phyloP scores from a whole-genome alignment of 2,888 invertebrate genomes.

The Ditylenchus weischeri region DNA sequence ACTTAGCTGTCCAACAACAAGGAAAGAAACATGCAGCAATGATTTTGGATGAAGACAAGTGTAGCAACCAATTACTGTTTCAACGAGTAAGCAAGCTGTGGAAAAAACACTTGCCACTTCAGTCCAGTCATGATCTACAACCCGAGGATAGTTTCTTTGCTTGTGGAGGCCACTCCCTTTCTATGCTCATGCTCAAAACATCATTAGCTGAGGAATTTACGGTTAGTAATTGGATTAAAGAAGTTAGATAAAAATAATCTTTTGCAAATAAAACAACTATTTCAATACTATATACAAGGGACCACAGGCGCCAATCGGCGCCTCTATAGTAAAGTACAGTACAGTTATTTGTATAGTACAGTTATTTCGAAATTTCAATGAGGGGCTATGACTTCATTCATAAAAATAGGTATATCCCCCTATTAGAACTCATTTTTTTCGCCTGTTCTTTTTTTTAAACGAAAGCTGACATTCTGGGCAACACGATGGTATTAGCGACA shows the following conservation, averaged over 20 bases:
- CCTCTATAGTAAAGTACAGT: no score
- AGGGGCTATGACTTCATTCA: no score
- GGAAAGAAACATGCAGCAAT: no score
- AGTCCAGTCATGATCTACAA: neutral
- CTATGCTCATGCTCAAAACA: conserved; percentile 40
- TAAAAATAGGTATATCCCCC: no score
- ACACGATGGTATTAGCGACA: no score
- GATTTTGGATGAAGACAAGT: neutral
- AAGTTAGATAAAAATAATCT: neutral
- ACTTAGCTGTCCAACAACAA: neutral
- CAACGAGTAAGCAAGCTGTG: neutral
- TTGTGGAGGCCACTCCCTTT: conserved; percentile 49
- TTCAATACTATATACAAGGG: neutral
- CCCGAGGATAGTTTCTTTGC: conserved; percentile 38
- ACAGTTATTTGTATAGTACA: no score
- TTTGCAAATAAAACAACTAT: neutral
- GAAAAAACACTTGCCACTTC: no score
- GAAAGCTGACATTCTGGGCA: no score
- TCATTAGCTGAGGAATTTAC: conserved; percentile 35
- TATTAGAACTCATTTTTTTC: no score
- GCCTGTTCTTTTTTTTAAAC: no score
- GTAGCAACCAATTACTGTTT: neutral
- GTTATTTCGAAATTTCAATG: no score
- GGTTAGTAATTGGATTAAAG: conserved; percentile 7
- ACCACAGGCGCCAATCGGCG: no score